phyloP scores from a whole-genome alignment of 2,113 vertebrate species.

The Amazona guildingii region DNA sequence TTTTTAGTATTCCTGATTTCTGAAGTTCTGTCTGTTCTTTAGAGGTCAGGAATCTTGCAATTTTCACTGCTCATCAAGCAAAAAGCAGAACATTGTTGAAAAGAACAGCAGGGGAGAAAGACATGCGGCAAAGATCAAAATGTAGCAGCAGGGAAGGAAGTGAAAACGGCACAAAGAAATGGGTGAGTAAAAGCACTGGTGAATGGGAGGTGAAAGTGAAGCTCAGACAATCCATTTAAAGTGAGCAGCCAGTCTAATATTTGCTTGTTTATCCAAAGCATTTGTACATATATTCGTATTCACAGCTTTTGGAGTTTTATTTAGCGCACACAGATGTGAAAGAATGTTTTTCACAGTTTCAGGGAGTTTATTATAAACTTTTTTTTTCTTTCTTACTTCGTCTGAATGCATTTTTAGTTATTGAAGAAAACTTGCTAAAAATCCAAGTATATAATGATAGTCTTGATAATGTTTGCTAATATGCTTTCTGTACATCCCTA shows the following conservation, averaged over 20 bases:
- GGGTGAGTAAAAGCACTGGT: not conserved
- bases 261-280: not conserved
- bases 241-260: not conserved
- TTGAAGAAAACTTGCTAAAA: not conserved
- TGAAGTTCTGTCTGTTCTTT: not conserved
- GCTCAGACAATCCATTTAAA: not conserved
- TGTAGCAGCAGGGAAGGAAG: not conserved
- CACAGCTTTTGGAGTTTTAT: not conserved
- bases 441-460: rapidly evolving
- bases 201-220: not conserved
- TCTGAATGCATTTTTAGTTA: not conserved
- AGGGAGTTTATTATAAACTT: not conserved
- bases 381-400: not conserved
- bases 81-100: conserved; percentile 5
- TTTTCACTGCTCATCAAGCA: not conserved
- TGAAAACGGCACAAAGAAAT: not conserved
- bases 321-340: not conserved
- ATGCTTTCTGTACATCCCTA: not conserved
- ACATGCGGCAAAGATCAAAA: conserved; percentile 35
- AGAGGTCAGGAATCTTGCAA: not conserved
- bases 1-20: not conserved
- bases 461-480: not conserved
- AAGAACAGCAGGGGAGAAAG: not conserved
- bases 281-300: not conserved
- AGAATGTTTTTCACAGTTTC: not conserved